Percentiles rank a stretch among this genome's conserved stretches.
phyloP scores from a whole-genome alignment of 2,113 vertebrate genomes.

The Anoura caudifer region DNA sequence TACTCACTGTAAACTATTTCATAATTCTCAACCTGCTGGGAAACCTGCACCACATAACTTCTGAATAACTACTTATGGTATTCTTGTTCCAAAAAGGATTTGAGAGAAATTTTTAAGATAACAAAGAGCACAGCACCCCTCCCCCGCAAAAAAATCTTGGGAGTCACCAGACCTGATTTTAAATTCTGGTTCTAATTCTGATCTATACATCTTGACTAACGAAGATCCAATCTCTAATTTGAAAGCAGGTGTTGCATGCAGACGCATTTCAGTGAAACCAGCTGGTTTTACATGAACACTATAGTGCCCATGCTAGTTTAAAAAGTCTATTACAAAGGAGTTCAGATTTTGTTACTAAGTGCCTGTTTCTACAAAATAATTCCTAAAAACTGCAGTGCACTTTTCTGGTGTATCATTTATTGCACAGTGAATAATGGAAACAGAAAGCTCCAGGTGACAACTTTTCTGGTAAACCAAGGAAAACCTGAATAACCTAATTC shows the following conservation, averaged over 20 bases:
- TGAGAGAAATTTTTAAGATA: background rate
- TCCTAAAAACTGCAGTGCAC: background rate
- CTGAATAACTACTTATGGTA: background rate
- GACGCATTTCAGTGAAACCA: background rate
- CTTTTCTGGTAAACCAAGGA: conserved; percentile 15
- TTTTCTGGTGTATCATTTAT: background rate
- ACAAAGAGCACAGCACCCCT: background rate
- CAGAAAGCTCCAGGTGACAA: background rate
- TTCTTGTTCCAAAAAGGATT: background rate
- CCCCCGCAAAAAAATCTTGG: background rate
- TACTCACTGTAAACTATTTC: background rate
- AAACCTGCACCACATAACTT: background rate
- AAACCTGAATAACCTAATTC: background rate
- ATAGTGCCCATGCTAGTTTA: background rate
- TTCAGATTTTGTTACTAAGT: background rate
- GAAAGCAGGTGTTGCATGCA: background rate
- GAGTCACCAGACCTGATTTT: background rate
- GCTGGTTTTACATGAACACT: background rate
- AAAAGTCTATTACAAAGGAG: background rate
- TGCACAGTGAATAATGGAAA: background rate
- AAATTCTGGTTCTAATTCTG: background rate
- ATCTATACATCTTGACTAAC: background rate
- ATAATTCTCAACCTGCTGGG: background rate
- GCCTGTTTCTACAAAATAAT: background rate
- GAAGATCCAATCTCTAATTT: background rate